Conservation (phyloP, 2,888 invertebrate species). For the Watsonalla binaria region DNA sequence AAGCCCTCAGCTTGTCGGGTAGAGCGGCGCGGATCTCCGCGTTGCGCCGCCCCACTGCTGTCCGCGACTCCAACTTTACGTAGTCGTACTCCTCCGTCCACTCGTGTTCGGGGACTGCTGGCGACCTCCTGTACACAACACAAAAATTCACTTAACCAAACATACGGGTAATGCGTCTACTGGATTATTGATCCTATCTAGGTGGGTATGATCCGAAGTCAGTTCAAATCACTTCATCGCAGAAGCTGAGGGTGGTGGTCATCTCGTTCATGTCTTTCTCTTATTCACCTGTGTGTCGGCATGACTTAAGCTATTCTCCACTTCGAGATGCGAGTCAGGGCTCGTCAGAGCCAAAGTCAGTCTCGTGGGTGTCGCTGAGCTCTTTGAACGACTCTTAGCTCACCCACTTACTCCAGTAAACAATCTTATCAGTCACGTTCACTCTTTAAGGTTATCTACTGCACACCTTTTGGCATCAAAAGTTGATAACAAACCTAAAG, state of each 20-base stretch:
- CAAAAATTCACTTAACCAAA: neutral
- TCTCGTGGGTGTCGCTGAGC: too few species aligned
- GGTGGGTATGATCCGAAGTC: neutral
- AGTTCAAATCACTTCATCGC: too few species aligned
- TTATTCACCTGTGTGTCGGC: too few species aligned
- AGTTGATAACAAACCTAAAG: conserved; percentile 78
- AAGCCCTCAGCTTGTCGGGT: conserved; percentile 85
- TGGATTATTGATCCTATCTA: neutral
- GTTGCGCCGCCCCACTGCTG: conserved; percentile 83
- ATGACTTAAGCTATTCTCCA: too few species aligned
- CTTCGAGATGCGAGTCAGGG: too few species aligned
- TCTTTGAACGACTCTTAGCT: too few species aligned
- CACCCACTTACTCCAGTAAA: too few species aligned
- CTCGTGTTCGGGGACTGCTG: conserved; percentile 71
- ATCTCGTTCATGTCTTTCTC: too few species aligned
- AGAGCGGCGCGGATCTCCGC: conserved; percentile 85
- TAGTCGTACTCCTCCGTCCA: conserved; percentile 95
- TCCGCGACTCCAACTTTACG: conserved; percentile 89
- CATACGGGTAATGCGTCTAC: neutral
- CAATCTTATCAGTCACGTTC: too few species aligned
- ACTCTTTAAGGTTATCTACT: neutral
- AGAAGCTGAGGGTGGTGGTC: too few species aligned
- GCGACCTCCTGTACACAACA: conserved; percentile 48
- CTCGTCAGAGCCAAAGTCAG: too few species aligned
- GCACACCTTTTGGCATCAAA: neutral